Evolutionary conservation across 2,888 invertebrate genomes (phyloP), one percentile per base, ranked within the genome.

Genomic region (Eupithecia subfuscata): DNA sequence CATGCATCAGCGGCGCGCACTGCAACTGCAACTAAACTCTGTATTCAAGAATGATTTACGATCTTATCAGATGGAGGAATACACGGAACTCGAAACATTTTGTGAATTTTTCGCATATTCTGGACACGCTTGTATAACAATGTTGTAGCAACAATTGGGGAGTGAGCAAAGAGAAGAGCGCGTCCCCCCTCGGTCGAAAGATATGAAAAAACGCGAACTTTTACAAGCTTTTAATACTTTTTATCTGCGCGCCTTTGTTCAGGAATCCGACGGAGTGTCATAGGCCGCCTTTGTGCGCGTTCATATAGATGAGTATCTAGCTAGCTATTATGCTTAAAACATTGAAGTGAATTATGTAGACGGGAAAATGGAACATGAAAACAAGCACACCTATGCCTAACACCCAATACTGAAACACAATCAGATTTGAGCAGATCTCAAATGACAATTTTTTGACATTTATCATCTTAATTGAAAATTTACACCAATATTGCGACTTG

Each of bases 161-260:
- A 30, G 56, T 25, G 25, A 67, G 70, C 72, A 74, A 72, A 70
- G 65, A 30, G 56, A 68, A 12, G 9, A 56, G 16, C 34, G 48
- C 45, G n/a, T 18, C 9, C 30, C 64, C 43, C 74, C 71, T 12
- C 70, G 52, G 74, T 65, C 43, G 56, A 72, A 71, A 64, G 75
- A 73, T 73, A 56, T 69, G 70, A 73, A 83, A 80, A 81, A 78
- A 78, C 78, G 77, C 70, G 79, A 84, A 81, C 78, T 82, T 81
- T 79, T 73, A 77, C 75, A 74, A 82, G 79, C 81, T 83, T 84
- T 84, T 85, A 85, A 84, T 84, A 83, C 84, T 83, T 86, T 82
- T 85, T 87, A 84, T 84, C 84, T 84, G 76, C 74, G 40, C 70
- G 70, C 80, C 76, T 83, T 85, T 86, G 83, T 84, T 83, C 78